These are phyloP conservation scores for Paramacrobiotus metropolitanus DNA, from an alignment of 1,140 invertebrate genomes.

Conservation along the genomic window DNA sequence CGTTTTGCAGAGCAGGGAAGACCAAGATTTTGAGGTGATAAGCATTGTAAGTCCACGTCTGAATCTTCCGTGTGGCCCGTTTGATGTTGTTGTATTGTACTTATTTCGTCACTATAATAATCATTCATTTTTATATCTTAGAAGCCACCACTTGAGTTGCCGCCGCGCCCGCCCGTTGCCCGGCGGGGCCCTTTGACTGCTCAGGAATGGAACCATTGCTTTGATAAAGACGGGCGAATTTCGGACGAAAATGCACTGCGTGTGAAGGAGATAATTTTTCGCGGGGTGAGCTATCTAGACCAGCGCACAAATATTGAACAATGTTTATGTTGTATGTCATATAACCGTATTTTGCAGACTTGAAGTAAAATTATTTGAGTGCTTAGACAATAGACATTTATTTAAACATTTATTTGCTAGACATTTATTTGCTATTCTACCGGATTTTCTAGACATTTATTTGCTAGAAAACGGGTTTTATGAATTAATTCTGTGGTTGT, in stretches of 20 bases:
- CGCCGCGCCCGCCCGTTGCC: slow-evolving; percentile 21
- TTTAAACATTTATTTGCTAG: too few relatives aligned
- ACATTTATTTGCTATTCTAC: too few relatives aligned
- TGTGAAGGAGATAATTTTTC: slow-evolving; percentile 57
- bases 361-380: too few relatives aligned
- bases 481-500: too few relatives aligned
- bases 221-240: slow-evolving; percentile 45
- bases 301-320: slow-evolving; percentile 7
- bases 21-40: slow-evolving; percentile 1
- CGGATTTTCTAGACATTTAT: too few relatives aligned
- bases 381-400: too few relatives aligned
- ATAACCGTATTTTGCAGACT: slow-evolving; percentile 4
- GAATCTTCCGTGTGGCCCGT: background rate
- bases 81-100: background rate
- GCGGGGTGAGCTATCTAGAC: slow-evolving; percentile 39
- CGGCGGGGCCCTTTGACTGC: slow-evolving; percentile 41
- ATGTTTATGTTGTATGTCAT: background rate
- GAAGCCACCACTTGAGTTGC: slow-evolving; percentile 17
- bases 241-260: slow-evolving; percentile 33
- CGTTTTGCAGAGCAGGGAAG: background rate
- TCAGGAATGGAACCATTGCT: slow-evolving; percentile 49
- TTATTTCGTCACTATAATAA: background rate
- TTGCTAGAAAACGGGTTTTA: too few relatives aligned
- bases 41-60: background rate
- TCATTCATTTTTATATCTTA: background rate